Percentiles rank a stretch among this genome's conserved stretches.
phyloP scores from a whole-genome alignment of 2,888 invertebrate genomes.

The Argyresthia goedartella region DNA sequence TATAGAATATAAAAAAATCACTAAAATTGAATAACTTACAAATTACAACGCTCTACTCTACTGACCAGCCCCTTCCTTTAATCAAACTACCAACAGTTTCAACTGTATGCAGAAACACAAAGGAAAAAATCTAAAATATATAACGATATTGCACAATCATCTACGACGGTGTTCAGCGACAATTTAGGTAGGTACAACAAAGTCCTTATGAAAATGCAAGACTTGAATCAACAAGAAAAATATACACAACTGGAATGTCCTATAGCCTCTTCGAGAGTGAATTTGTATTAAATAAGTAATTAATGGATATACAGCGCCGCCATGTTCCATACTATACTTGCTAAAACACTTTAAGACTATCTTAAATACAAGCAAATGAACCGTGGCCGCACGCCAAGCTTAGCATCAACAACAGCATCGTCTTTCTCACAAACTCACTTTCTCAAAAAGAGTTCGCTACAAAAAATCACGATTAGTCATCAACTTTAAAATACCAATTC shows the following conservation, averaged over 20 bases:
- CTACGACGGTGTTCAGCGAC: not conserved
- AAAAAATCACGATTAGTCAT: slow-evolving; percentile 38
- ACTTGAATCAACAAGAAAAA: not conserved
- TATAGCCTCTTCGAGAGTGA: slow-evolving; percentile 20
- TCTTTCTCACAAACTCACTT: too few relatives aligned
- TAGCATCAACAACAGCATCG: slow-evolving; percentile 36
- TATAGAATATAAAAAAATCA: too few relatives aligned
- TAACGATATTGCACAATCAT: slow-evolving; percentile 29
- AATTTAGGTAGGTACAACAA: not conserved
- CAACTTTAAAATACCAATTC: slow-evolving; percentile 61
- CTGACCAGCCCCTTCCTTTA: too few relatives aligned
- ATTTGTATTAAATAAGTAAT: too few relatives aligned
- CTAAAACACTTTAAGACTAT: too few relatives aligned
- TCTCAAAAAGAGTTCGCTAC: slow-evolving; percentile 32
- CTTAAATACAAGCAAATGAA: slow-evolving; percentile 20
- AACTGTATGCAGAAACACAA: too few relatives aligned
- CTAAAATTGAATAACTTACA: too few relatives aligned
- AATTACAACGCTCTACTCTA: too few relatives aligned
- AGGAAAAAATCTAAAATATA: slow-evolving; percentile 9
- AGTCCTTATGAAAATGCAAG: not conserved
- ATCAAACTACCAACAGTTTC: too few relatives aligned
- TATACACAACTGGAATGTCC: slow-evolving; percentile 39
- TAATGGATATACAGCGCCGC: too few relatives aligned
- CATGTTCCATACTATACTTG: too few relatives aligned
- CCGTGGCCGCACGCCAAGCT: slow-evolving; percentile 54